A percentile compares a stretch with the other conserved stretches of the same genome.
Evolutionary conservation across 2,113 vertebrate genomes (phyloP).

Genomic region (Aspiorhynchus laticeps): DNA sequence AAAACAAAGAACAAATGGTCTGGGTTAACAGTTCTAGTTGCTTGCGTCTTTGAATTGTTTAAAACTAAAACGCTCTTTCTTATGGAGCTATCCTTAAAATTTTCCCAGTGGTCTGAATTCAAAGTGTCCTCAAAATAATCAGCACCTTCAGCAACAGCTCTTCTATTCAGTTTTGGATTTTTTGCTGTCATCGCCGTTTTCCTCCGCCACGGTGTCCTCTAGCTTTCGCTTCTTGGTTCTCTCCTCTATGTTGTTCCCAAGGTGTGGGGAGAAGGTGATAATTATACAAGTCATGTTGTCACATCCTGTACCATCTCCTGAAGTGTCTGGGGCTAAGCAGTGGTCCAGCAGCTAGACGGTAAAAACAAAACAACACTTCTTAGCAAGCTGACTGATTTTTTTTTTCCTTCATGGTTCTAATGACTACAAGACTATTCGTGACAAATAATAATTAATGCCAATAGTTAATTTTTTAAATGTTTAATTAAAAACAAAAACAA

Average conservation of each 20-base stretch:
- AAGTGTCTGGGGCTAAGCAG: conserved; percentile 96
- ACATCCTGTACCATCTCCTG: conserved; percentile 95
- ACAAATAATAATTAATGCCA: too few relatives aligned
- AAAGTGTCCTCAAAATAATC: conserved; percentile 44
- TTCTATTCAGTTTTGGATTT: conserved; percentile 86
- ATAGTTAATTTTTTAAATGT: too few relatives aligned
- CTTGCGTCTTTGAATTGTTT: conserved; percentile 38
- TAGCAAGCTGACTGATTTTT: background rate
- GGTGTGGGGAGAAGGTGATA: conserved; percentile 82
- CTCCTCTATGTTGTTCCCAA: conserved; percentile 66
- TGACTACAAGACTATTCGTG: background rate
- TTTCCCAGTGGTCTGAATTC: conserved; percentile 50
- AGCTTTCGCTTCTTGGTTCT: conserved; percentile 86
- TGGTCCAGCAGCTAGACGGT: conserved; percentile 88
- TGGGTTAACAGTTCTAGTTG: conserved; percentile 48
- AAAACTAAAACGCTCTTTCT: conserved; percentile 50
- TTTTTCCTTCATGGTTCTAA: background rate
- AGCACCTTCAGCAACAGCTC: background rate
- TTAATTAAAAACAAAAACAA: too few relatives aligned
- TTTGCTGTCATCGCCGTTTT: conserved; percentile 83
- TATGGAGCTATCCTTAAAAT: conserved; percentile 59
- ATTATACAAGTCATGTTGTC: conserved; percentile 99
- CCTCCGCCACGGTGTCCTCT: conserved; percentile 73
- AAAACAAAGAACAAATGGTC: conserved; percentile 45
- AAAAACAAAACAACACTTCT: background rate